phyloP scores from a whole-genome alignment of 2,888 invertebrate species.

The Eledone cirrhosa region DNA sequence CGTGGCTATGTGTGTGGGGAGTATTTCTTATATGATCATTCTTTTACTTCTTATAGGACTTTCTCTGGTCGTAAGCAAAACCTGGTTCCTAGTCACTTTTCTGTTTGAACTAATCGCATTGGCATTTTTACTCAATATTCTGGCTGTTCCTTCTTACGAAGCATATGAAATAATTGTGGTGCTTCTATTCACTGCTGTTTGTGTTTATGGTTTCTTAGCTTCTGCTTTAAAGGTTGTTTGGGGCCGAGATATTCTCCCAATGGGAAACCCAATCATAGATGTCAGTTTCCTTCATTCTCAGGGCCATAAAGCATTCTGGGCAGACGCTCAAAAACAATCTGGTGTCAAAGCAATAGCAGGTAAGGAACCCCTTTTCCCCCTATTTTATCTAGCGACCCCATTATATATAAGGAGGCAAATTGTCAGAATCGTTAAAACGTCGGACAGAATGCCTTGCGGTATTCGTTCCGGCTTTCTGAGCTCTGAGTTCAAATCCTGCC shows the following conservation, averaged over 20 bases:
- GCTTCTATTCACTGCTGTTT: constrained; percentile 43
- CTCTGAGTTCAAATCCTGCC: too few relatives aligned
- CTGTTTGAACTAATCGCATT: constrained; percentile 43
- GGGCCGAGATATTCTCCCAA: constrained; percentile 43
- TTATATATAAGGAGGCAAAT: too few relatives aligned
- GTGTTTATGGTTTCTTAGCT: constrained; percentile 44
- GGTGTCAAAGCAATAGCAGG: constrained; percentile 49
- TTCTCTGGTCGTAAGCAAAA: constrained; percentile 44
- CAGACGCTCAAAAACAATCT: constrained; percentile 41
- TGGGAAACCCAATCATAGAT: constrained; percentile 45
- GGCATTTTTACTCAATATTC: constrained; percentile 39
- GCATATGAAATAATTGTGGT: constrained; percentile 44
- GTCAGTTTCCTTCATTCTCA: constrained; percentile 47
- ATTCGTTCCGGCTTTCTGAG: too few relatives aligned
- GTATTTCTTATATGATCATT: constrained; percentile 42
- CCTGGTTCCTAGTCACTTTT: constrained; percentile 40
- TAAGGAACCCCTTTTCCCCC: constrained; percentile 29
- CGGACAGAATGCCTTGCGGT: too few relatives aligned
- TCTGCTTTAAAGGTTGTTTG: constrained; percentile 37
- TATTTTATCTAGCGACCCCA: too few relatives aligned
- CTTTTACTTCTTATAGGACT: constrained; percentile 42
- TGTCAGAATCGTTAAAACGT: too few relatives aligned
- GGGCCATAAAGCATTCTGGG: constrained; percentile 42
- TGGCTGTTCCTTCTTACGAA: constrained; percentile 36
- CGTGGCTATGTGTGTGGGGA: constrained; percentile 38